Evolutionary conservation across 2,888 invertebrate genomes (phyloP).

Genomic region (Apodemia mormo): DNA sequence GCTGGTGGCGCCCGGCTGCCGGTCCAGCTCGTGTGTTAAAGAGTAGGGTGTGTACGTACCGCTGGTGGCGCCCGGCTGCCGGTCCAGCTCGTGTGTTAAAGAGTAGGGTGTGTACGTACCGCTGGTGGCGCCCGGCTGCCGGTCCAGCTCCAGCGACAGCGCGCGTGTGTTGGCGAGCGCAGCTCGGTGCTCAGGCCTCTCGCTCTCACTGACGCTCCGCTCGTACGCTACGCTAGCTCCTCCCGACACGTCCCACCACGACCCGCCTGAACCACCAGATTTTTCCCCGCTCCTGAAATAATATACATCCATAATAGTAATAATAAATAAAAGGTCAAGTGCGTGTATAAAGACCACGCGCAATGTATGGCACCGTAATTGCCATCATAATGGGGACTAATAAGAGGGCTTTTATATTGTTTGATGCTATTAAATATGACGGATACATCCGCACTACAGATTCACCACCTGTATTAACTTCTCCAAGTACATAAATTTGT

Average conservation of each 20-base stretch:
- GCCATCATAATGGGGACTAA: too few relatives aligned
- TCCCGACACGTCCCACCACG: constrained; percentile 75
- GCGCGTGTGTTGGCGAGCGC: constrained; percentile 82
- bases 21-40: constrained; percentile 68
- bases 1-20: too few relatives aligned
- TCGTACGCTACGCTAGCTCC: constrained; percentile 76
- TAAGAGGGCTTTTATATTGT: too few relatives aligned
- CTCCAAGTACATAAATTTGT: too few relatives aligned
- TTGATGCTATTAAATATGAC: too few relatives aligned
- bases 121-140: too few relatives aligned
- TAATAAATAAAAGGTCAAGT: too few relatives aligned
- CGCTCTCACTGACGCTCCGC: constrained; percentile 80
- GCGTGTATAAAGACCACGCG: too few relatives aligned
- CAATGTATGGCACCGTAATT: too few relatives aligned
- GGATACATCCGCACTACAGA: too few relatives aligned
- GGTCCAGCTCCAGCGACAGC: constrained; percentile 86
- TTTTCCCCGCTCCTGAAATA: constrained; percentile 47
- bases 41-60: background rate
- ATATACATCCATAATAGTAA: background rate
- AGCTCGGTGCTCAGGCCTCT: constrained; percentile 44
- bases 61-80: too few relatives aligned
- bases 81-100: constrained; percentile 68
- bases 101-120: background rate
- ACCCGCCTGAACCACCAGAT: constrained; percentile 46
- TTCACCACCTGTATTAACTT: too few relatives aligned